A percentile compares a stretch with the other conserved stretches of the same genome.
Evolutionary conservation across 2,888 invertebrate genomes (phyloP).

Genomic region (Meandrusa payeni): DNA sequence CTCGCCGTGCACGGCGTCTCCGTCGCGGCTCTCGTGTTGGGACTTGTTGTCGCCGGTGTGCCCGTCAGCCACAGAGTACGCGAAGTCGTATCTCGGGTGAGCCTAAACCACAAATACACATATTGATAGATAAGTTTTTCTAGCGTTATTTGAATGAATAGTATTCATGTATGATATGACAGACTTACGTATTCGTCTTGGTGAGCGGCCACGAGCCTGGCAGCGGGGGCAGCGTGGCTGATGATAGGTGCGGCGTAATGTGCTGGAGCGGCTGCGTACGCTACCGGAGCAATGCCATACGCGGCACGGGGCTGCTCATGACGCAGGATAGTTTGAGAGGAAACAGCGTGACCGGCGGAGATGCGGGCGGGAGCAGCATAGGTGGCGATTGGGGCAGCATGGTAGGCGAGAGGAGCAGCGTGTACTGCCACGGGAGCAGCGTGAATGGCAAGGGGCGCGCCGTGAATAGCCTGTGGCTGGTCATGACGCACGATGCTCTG

Average conservation of each 20-base stretch:
- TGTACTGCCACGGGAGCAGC: slow-evolving; percentile 40
- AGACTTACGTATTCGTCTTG: slow-evolving; percentile 41
- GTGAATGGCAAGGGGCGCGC: slow-evolving; percentile 34
- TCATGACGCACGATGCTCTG: slow-evolving; percentile 24
- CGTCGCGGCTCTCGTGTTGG: slow-evolving; percentile 66
- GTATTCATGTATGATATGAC: slow-evolving; percentile 68
- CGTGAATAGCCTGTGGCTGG: slow-evolving; percentile 29
- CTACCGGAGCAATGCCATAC: slow-evolving; percentile 40
- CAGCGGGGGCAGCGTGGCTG: slow-evolving; percentile 38
- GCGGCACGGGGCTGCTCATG: slow-evolving; percentile 48
- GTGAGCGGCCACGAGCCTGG: slow-evolving; percentile 27
- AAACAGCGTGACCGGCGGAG: slow-evolving; percentile 21
- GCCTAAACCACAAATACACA: slow-evolving; percentile 42
- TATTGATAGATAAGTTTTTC: no score
- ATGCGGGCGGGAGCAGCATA: slow-evolving; percentile 15
- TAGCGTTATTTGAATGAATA: no score
- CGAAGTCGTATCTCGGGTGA: slow-evolving; percentile 78
- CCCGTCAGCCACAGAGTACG: slow-evolving; percentile 79
- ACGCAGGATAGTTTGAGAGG: slow-evolving; percentile 28
- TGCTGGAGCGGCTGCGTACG: slow-evolving; percentile 33
- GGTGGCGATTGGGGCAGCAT: slow-evolving; percentile 27
- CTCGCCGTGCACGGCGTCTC: slow-evolving; percentile 38
- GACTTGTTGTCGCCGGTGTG: slow-evolving; percentile 79
- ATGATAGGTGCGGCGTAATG: slow-evolving; percentile 39
- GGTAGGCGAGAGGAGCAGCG: slow-evolving; percentile 34